Evolutionary conservation across 2,797 vertebrate genomes (phyloP), one percentile per base, ranked within the genome.

Genomic region (Lagorchestes hirsutus): DNA sequence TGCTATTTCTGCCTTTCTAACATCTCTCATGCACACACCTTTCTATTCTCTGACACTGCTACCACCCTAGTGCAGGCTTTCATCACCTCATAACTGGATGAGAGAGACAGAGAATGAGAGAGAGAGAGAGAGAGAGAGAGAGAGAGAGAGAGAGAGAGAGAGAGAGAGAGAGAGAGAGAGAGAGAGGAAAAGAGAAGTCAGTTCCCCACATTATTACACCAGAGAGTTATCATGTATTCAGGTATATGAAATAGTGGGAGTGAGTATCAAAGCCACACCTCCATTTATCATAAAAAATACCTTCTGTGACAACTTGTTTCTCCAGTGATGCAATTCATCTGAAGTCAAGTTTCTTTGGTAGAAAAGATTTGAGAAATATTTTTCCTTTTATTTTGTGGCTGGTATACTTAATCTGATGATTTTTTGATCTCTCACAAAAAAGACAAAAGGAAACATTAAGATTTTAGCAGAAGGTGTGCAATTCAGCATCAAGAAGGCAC

Each of bases 281-380:
- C 40, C 74, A 87, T 87, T 46, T 46, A 87, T 87, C 74, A 87
- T 50, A 46, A 50, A 87, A 87, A 87, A 87, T 24, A 87, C 74
- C 74, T 87, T 87, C 74, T 87, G 74, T 87, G 74, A 87, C 74
- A 87, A 87, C 40, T 46, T 87, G 74, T 87, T 87, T 87, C 74
- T 87, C 74, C 40, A 87, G 74, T 87, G 74, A 87, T 87, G 74
- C 74, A 87, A 87, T 87, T 87, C 74, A 46, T 27, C 40, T 87
- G 40, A 50, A 87, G 40, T 87, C 22, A 87, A 87, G 22, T 46
- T 87, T 46, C 18, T 24, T 87, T 87, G 22, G 40, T 27, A 87
- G 74, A 87, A 87, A 87, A 87, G 40, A 22, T 46, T 87, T 87
- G 40, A 27, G 74, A 87, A 87, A 87, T 24, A 87, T 50, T 87